Evolutionary conservation across 2,797 vertebrate species (phyloP), one percentile per base, ranked within the genome.

Genomic region (Centroberyx gerrardi): DNA sequence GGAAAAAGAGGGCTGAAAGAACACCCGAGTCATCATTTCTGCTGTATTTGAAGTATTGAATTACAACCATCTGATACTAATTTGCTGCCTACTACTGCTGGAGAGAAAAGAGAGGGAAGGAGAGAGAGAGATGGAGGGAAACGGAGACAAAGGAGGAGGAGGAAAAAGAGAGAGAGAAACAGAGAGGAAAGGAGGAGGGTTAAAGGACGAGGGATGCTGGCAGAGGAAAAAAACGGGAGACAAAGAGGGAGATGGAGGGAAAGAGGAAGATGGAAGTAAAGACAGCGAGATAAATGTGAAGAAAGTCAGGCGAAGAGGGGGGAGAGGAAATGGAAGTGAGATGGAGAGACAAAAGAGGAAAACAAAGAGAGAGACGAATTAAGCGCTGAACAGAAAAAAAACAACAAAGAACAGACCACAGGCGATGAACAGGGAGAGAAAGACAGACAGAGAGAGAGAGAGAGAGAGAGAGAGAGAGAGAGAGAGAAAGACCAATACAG

Each of bases 61-160:
- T 99, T 98, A 97, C 96, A 95, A 96, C 95, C 97, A 98, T 98
- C 96, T 97, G 97, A 98, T 97, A 96, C 95, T 96, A 96, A 96
- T 98, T 97, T 97, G 94, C 97, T 96, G 96, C 94, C 95, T 95
- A 94, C 95, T 94, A 62, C 87, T 38, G 94, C 93, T 92, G 92
- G 94, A 92, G 84, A 84, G 87, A 88, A 72, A 78, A 67, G 40
- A 38, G 33, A 78, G 75, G 71, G 66, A 58, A 61, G 59, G 67
- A 80, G 48, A 61, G 70, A 58, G 15, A 67, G 49, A 70, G 55
- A 49, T 55, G 76, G 63, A 82, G 74, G 71, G 67, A 87, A 87
- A 85, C 29, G 9, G 48, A 74, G 83, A 69, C 46, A 68, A 78
- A 44, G 40, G 62, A 55, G 51, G 64, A 78, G 62, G 61, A 13